Conservation (phyloP, 1,140 invertebrate genomes). For the Neuroterus valhalla region DNA sequence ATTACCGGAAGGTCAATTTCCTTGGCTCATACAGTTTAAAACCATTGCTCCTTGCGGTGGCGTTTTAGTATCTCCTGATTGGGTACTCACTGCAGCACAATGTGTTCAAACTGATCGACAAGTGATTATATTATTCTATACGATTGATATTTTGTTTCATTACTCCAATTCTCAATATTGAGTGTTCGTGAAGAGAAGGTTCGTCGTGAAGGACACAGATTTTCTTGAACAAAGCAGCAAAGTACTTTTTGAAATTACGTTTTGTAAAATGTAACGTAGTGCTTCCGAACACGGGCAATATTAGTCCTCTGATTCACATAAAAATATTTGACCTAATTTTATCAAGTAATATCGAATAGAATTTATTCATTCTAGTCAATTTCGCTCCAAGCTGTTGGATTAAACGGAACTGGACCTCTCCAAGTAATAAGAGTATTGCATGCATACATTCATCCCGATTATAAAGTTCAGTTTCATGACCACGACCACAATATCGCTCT, state of each 20-base stretch:
- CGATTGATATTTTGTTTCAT: no score
- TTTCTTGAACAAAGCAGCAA: no score
- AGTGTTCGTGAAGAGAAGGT: no score
- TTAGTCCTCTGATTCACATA: no score
- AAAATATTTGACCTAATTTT: neutral
- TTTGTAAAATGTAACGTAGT: no score
- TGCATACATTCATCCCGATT: slow-evolving; percentile 54
- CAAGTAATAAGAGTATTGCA: slow-evolving; percentile 51
- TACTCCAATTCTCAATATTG: no score
- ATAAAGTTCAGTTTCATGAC: slow-evolving; percentile 48
- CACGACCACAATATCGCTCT: slow-evolving; percentile 52
- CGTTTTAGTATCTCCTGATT: slow-evolving; percentile 53
- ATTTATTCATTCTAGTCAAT: slow-evolving; percentile 47
- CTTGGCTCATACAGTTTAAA: slow-evolving; percentile 58
- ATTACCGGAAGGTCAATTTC: slow-evolving; percentile 46
- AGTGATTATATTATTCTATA: slow-evolving; percentile 38
- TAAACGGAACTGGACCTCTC: slow-evolving; percentile 45
- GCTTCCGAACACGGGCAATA: no score
- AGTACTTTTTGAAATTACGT: no score
- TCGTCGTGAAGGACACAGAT: no score
- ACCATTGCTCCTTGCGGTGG: slow-evolving; percentile 56
- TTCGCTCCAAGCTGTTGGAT: slow-evolving; percentile 45
- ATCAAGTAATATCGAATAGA: neutral
- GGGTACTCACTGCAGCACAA: slow-evolving; percentile 57
- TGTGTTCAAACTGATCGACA: slow-evolving; percentile 55